Percentiles rank a stretch among this genome's conserved stretches.
These are phyloP conservation scores for Mythimna vitellina DNA, from an alignment of 2,888 invertebrate genomes.

Conservation along the genomic window DNA sequence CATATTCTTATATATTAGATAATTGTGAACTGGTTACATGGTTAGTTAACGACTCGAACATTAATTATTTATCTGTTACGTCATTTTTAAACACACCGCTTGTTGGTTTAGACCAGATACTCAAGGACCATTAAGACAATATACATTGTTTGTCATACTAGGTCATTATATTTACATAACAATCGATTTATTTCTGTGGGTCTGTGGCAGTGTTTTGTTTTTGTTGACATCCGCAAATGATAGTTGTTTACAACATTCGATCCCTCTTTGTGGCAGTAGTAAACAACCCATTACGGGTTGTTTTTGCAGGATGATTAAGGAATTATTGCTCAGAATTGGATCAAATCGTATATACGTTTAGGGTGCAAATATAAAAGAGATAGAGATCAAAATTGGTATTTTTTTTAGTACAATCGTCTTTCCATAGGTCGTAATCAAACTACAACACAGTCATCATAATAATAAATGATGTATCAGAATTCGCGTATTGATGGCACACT, in stretches of 20 bases:
- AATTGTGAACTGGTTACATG: neutral
- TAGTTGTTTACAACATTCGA: neutral
- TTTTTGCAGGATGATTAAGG: neutral
- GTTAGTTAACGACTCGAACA: conserved; percentile 11
- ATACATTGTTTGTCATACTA: conserved; percentile 4
- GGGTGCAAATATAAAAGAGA: neutral
- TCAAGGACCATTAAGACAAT: conserved; percentile 3
- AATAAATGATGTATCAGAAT: neutral
- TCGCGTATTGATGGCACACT: too few species aligned
- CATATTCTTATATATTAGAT: too few species aligned
- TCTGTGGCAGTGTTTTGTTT: conserved; percentile 22
- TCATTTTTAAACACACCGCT: conserved; percentile 12
- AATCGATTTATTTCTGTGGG: neutral
- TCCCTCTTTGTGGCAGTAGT: neutral
- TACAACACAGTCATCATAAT: neutral
- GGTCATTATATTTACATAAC: conserved; percentile 29
- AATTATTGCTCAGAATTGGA: conserved; percentile 2
- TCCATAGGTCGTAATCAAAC: neutral
- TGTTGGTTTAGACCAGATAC: neutral
- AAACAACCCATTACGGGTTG: neutral
- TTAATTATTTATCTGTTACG: conserved; percentile 12
- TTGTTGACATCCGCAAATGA: conserved; percentile 21
- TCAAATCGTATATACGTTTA: neutral
- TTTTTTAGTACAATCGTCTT: neutral
- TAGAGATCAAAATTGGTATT: too few species aligned